Conservation (phyloP, 92 coral and sea anemone genomes). For the Hydrozoanthus gracilis region DNA sequence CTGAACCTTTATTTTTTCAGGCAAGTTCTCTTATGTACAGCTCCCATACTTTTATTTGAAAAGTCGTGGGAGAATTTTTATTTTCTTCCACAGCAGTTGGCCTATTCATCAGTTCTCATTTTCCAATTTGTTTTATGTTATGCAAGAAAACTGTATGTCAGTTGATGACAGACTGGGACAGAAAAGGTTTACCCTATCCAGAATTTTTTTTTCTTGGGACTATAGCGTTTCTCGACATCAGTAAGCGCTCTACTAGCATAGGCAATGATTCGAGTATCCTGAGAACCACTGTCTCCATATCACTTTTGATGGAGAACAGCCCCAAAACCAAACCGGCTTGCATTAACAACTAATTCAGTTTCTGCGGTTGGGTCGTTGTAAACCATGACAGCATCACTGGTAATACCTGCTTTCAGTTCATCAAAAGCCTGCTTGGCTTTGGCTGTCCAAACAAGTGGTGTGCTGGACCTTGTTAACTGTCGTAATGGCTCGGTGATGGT, state of each 20-base stretch:
- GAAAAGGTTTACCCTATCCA: no score
- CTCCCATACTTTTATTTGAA: conserved; percentile 1
- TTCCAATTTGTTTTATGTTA: background rate
- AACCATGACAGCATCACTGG: conserved; percentile 57
- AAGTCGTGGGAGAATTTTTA: background rate
- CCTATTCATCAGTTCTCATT: background rate
- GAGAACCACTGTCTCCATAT: conserved; percentile 8
- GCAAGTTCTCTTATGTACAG: conserved; percentile 10
- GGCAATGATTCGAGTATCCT: conserved; percentile 19
- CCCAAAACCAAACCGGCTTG: conserved; percentile 33
- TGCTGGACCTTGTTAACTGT: conserved; percentile 50
- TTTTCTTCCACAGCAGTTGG: conserved; percentile 3
- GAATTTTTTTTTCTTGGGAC: no score
- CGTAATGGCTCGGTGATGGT: conserved; percentile 71
- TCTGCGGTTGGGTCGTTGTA: conserved; percentile 56
- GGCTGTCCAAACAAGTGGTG: conserved; percentile 48
- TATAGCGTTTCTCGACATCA: conserved; percentile 44
- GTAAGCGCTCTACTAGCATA: conserved; percentile 51
- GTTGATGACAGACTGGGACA: background rate
- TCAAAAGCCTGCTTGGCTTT: conserved; percentile 57
- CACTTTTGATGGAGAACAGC: conserved; percentile 39
- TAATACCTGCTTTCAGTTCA: conserved; percentile 45
- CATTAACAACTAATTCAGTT: conserved; percentile 48
- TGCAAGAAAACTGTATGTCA: background rate
- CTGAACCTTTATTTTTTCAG: background rate